phyloP scores from a whole-genome alignment of 1,140 invertebrate species.

The Nilaparvata lugens region DNA sequence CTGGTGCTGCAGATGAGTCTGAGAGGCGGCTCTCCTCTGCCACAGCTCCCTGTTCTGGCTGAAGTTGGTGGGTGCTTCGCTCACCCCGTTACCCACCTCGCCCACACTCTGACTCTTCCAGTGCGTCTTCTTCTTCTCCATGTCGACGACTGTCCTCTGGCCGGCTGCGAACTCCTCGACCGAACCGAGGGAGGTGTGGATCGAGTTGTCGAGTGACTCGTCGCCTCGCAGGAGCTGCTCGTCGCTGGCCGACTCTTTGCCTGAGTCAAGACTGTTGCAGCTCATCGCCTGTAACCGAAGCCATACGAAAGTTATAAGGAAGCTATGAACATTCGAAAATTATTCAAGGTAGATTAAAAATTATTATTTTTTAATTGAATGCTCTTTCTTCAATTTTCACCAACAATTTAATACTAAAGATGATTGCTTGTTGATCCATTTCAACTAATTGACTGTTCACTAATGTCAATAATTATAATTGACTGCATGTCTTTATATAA shows the following conservation, averaged over 20 bases:
- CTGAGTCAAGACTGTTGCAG: constrained; percentile 20
- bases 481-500: no score
- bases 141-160: background rate
- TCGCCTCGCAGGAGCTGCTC: constrained; percentile 11
- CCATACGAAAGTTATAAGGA: no score
- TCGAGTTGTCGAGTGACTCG: background rate
- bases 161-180: background rate
- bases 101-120: constrained; percentile 42
- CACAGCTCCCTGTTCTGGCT: constrained; percentile 48
- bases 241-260: constrained; percentile 18
- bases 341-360: no score
- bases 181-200: background rate
- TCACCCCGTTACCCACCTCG: constrained; percentile 26
- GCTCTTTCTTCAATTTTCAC: no score
- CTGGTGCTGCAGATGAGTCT: constrained; percentile 35
- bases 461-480: no score
- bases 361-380: no score
- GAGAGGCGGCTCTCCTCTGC: constrained; percentile 48
- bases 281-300: constrained; percentile 13
- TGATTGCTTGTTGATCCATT: no score
- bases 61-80: constrained; percentile 28
- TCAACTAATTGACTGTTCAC: no score
- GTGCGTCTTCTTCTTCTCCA: constrained; percentile 26
- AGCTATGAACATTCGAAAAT: no score
- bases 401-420: no score